Percentiles rank a stretch among this genome's conserved stretches.
Conservation (phyloP, 2,113 vertebrate species). For the Proterorhinus semilunaris region DNA sequence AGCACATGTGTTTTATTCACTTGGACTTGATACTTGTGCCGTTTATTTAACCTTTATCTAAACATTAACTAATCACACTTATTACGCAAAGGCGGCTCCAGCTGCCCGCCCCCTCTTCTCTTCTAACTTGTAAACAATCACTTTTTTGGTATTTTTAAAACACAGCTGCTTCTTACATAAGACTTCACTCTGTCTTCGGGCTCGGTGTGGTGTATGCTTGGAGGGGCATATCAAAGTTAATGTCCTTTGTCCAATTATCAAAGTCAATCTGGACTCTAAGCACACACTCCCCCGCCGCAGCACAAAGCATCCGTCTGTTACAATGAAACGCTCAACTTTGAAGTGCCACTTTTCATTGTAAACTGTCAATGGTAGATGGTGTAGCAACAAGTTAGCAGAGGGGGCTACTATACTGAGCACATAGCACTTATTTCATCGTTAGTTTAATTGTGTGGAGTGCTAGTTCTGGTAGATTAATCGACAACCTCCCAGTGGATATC, state of each 20-base stretch:
- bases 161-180: constrained; percentile 44
- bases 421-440: no score
- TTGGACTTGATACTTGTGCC: background rate
- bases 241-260: constrained; percentile 3
- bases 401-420: background rate
- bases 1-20: no score
- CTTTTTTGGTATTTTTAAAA: constrained; percentile 38
- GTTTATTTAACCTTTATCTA: background rate
- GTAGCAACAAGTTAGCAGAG: background rate
- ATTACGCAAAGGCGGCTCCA: constrained; percentile 28
- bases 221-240: constrained; percentile 10
- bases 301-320: background rate
- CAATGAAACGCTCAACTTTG: constrained; percentile 19
- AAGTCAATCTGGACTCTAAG: background rate
- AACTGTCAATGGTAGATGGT: constrained; percentile 20
- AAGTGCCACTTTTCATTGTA: constrained; percentile 27
- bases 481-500: no score
- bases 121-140: constrained; percentile 34
- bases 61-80: background rate
- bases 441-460: no score
- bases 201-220: background rate
- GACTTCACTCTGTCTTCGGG: background rate
- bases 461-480: no score
- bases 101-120: constrained; percentile 19
- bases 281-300: constrained; percentile 10